Percentiles rank a stretch among this genome's conserved stretches.
phyloP scores from a whole-genome alignment of 2,113 vertebrate species.

The Dendrocopos noguchii region DNA sequence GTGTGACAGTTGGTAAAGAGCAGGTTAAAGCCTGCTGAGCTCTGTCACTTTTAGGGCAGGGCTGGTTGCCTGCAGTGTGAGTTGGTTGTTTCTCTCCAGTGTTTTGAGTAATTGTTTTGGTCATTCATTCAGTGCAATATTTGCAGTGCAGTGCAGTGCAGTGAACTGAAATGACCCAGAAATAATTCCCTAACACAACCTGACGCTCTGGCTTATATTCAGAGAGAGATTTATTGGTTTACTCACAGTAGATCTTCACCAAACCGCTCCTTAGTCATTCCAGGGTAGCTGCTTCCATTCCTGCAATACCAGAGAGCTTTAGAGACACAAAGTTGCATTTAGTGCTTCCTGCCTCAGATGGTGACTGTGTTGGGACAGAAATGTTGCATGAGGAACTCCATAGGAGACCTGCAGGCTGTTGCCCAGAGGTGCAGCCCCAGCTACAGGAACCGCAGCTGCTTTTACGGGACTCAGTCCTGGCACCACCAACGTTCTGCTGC shows the following conservation, averaged over 20 bases:
- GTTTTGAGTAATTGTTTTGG: conserved; percentile 44
- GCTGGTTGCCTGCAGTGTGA: background rate
- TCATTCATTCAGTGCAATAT: conserved; percentile 2
- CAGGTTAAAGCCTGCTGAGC: background rate
- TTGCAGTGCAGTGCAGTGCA: background rate
- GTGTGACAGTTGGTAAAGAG: background rate
- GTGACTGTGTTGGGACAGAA: background rate
- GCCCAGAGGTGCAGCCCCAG: accelerated
- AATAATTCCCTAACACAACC: conserved; percentile 7
- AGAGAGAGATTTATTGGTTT: background rate
- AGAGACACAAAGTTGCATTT: background rate
- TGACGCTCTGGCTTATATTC: background rate
- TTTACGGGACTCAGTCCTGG: background rate
- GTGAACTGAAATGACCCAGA: conserved; percentile 48
- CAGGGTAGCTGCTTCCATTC: background rate
- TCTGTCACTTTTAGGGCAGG: background rate
- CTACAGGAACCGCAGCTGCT: background rate
- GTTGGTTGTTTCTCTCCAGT: background rate
- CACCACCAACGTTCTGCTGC: accelerated
- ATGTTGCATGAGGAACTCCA: background rate
- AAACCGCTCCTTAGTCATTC: background rate
- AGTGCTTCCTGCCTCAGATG: background rate
- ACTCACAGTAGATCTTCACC: background rate
- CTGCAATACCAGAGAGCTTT: background rate
- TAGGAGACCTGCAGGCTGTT: accelerated